Conservation (phyloP, 1,140 invertebrate species). For the Cylas formicarius region DNA sequence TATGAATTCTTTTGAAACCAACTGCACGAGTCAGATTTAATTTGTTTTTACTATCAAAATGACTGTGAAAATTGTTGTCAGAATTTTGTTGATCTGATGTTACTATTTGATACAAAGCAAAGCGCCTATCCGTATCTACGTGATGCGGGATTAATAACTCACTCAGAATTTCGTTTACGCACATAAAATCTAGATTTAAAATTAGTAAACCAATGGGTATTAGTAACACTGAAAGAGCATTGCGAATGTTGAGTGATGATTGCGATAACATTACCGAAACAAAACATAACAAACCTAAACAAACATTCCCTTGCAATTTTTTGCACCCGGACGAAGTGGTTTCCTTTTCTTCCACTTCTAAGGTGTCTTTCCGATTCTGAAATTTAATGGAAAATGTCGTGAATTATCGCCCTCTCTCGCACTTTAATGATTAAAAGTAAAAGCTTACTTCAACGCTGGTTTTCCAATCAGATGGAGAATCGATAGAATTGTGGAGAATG, state of each 20-base stretch:
- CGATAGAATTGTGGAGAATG: constrained; percentile 34
- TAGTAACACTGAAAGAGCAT: constrained; percentile 28
- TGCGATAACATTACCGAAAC: constrained; percentile 33
- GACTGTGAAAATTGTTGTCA: constrained; percentile 39
- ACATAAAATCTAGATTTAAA: constrained; percentile 17
- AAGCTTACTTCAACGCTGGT: constrained; percentile 31
- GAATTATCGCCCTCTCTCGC: too few species aligned
- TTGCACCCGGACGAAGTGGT: constrained; percentile 36
- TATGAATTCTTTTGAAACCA: background rate
- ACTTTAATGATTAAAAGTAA: constrained; percentile 1
- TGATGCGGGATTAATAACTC: constrained; percentile 8
- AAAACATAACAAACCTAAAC: constrained; percentile 42
- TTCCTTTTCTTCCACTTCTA: constrained; percentile 32
- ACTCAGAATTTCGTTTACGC: constrained; percentile 7
- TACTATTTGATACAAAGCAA: constrained; percentile 13
- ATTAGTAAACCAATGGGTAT: constrained; percentile 28
- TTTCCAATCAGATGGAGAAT: constrained; percentile 27
- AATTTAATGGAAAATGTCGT: constrained; percentile 23
- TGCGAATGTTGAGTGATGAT: constrained; percentile 27
- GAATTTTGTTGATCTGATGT: constrained; percentile 29
- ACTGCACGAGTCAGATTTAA: too few species aligned
- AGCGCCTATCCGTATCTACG: constrained; percentile 9
- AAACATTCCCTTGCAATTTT: constrained; percentile 33
- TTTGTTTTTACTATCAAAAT: constrained; percentile 1
- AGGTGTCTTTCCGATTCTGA: constrained; percentile 36